These are phyloP conservation scores for Hycleus phaleratus DNA, from an alignment of 1,140 invertebrate genomes.

Conservation along the genomic window DNA sequence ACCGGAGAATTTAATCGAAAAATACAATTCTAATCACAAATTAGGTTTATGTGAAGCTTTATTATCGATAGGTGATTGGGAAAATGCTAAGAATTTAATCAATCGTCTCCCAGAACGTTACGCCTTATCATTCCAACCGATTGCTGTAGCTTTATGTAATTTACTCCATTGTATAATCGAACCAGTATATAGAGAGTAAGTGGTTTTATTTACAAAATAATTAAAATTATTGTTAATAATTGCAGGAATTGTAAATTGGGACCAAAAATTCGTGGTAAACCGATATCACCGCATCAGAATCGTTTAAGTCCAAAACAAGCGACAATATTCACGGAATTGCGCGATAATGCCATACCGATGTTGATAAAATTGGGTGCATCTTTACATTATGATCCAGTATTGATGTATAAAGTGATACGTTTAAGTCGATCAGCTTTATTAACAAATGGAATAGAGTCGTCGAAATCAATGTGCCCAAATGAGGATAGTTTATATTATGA, in stretches of 20 bases:
- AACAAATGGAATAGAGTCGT: constrained; percentile 34
- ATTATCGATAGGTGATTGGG: constrained; percentile 84
- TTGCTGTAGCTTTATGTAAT: constrained; percentile 69
- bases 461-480: constrained; percentile 35
- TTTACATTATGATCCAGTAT: constrained; percentile 75
- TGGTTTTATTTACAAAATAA: constrained; percentile 9
- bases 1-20: constrained; percentile 59
- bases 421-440: constrained; percentile 45
- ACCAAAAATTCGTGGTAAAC: constrained; percentile 55
- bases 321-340: constrained; percentile 61
- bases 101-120: constrained; percentile 75
- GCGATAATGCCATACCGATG: constrained; percentile 78
- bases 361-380: constrained; percentile 80
- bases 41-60: constrained; percentile 85
- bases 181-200: constrained; percentile 76
- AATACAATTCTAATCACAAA: constrained; percentile 84
- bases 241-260: constrained; percentile 63
- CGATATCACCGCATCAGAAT: constrained; percentile 50
- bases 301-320: constrained; percentile 53
- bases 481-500: constrained; percentile 57
- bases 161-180: constrained; percentile 83
- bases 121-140: constrained; percentile 67
- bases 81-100: constrained; percentile 70
- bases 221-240: constrained; percentile 6
- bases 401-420: constrained; percentile 80